Evolutionary conservation across 2,888 invertebrate species (phyloP), one percentile per base, ranked within the genome.

Genomic region (Mimas tiliae): DNA sequence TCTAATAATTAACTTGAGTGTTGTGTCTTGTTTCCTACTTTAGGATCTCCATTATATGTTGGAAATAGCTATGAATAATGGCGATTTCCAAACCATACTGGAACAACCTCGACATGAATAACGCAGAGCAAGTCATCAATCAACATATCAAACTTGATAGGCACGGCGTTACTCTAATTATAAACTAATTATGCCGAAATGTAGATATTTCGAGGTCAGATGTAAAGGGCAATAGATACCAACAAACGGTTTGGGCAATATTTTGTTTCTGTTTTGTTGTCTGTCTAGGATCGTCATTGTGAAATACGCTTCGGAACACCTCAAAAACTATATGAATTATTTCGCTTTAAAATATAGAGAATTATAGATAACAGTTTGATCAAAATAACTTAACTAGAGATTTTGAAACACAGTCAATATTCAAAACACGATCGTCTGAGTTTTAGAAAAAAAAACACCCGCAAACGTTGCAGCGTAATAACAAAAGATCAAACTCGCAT

Each of bases 131-230:
- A 71, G 70, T 70, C 82, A 87, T 88, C 86, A 84, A 87, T 89
- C 88, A 88, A 79, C 69, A 63, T 74, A 77, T 76, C 79, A 74
- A 74, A 75, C 72, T 62, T 70, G 69, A 73, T 71, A 71, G 62
- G 63, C 68, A 72, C 68, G 67, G 70, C 71, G 74, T 76, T 76
- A 72, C 74, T 72, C 74, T 84, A 85, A 88, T 88, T 90, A 87
- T 84, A 85, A 88, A 82, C 81, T 78, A 82, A 89, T 89, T 86
- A 89, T 78, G 79, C 68, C 72, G 70, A 76, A 80, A 68, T 72
- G 55, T 71, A 65, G 77, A 74, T 72, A 72, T 74, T 76, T 76
- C 69, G 75, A 75, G 82, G 84, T 79, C 79, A 74, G 11, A 52
- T 27, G 4, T 42, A 51, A 52, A 42, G 51, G 48, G 45, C 47